Conservation (phyloP, 2,888 invertebrate species). For the Ypsolopha sequella region DNA sequence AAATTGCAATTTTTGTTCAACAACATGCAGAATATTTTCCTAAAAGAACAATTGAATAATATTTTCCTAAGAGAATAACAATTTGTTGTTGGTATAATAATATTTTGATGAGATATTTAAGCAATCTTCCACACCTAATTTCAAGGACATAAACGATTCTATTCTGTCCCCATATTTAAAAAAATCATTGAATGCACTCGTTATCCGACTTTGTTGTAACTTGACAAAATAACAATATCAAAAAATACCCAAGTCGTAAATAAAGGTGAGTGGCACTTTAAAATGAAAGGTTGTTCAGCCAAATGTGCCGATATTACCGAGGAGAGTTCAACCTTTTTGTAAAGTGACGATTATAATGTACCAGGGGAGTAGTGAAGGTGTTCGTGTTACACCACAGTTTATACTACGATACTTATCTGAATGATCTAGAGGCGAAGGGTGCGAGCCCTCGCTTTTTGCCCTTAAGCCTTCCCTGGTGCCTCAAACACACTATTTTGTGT, state of each 20-base stretch:
- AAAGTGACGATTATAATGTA: conserved; percentile 34
- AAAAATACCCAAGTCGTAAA: background rate
- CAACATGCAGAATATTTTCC: too few species aligned
- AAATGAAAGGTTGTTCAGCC: background rate
- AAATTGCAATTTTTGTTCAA: too few species aligned
- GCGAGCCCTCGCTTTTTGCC: conserved; percentile 49
- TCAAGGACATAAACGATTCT: too few species aligned
- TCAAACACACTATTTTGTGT: background rate
- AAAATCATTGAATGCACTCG: background rate
- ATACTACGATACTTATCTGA: conserved; percentile 58
- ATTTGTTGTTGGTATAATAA: too few species aligned
- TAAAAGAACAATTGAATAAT: too few species aligned
- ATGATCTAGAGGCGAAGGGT: conserved; percentile 31
- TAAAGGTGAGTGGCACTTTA: background rate
- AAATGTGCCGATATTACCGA: background rate
- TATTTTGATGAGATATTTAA: too few species aligned
- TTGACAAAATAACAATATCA: background rate
- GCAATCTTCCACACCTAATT: too few species aligned
- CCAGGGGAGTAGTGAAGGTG: conserved; percentile 33
- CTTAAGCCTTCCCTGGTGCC: conserved; percentile 3
- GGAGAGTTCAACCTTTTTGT: conserved; percentile 16
- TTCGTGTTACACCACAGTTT: conserved; percentile 55
- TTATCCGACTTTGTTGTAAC: background rate
- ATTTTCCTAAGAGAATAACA: too few species aligned
- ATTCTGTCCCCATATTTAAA: too few species aligned